These are phyloP conservation scores for Cichlasoma orientale DNA, from an alignment of 2,797 vertebrate genomes.

Conservation along the genomic window DNA sequence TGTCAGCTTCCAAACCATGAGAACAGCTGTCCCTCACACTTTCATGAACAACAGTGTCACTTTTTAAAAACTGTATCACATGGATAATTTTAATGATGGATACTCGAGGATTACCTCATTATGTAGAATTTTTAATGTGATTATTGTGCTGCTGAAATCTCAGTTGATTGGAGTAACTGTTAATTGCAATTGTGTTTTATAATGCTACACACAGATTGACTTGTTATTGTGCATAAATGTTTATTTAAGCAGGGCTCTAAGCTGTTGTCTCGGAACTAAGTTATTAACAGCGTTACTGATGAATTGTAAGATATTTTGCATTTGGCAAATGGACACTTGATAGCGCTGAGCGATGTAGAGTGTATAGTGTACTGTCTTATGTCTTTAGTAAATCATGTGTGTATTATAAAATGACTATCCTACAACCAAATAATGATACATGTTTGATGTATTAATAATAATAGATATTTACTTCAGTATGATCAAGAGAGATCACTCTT, in stretches of 20 bases:
- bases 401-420: constrained; percentile 23
- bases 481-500: constrained; percentile 9
- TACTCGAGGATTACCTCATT: constrained; percentile 32
- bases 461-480: background rate
- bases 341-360: constrained; percentile 23
- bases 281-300: constrained; percentile 67
- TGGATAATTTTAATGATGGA: constrained; percentile 16
- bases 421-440: background rate
- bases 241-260: constrained; percentile 47
- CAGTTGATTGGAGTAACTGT: constrained; percentile 33
- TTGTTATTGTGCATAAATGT: constrained; percentile 54
- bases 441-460: constrained; percentile 5
- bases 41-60: background rate
- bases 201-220: constrained; percentile 26
- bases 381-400: constrained; percentile 12
- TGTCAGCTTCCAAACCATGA: background rate
- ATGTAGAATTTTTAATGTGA: constrained; percentile 34
- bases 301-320: constrained; percentile 60
- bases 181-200: constrained; percentile 42
- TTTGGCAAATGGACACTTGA: constrained; percentile 58
- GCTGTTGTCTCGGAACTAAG: constrained; percentile 47
- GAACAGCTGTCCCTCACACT: background rate
- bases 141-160: constrained; percentile 26
- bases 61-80: constrained; percentile 5
- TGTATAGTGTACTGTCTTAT: constrained; percentile 17